Evolutionary conservation across 2,797 vertebrate genomes (phyloP).

Genomic region (Dryobates pubescens): DNA sequence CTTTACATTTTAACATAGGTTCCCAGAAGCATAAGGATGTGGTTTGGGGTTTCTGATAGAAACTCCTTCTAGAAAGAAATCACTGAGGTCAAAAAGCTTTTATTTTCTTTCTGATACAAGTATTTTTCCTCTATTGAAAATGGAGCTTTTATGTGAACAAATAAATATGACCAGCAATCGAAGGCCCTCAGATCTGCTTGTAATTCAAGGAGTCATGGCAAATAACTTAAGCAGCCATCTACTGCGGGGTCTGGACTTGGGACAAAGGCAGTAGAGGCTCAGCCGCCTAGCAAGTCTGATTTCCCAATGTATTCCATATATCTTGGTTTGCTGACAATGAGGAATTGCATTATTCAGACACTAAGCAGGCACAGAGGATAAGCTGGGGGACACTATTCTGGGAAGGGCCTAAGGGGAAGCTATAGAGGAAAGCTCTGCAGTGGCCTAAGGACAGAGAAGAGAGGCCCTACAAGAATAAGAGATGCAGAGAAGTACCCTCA

Average conservation of each 20-base stretch:
- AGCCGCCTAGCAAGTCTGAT: neutral
- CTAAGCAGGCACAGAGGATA: neutral
- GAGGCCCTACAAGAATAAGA: neutral
- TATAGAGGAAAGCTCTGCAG: neutral
- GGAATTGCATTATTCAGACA: neutral
- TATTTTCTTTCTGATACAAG: neutral
- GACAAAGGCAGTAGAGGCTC: neutral
- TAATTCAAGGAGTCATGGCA: neutral
- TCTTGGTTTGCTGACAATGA: neutral
- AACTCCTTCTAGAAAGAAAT: neutral
- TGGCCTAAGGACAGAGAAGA: neutral
- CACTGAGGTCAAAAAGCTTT: neutral
- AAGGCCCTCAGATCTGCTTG: neutral
- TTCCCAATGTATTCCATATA: neutral
- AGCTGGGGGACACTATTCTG: neutral
- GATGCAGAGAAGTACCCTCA: neutral
- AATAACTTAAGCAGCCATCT: neutral
- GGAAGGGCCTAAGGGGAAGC: neutral
- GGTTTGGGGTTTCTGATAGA: neutral
- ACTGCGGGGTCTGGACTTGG: neutral
- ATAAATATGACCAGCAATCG: neutral
- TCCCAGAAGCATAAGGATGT: neutral
- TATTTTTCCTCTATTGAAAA: neutral
- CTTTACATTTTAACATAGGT: neutral
- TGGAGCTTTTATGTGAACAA: neutral